phyloP scores from a whole-genome alignment of 2,113 vertebrate species.

The Leptobrachium leishanense region DNA sequence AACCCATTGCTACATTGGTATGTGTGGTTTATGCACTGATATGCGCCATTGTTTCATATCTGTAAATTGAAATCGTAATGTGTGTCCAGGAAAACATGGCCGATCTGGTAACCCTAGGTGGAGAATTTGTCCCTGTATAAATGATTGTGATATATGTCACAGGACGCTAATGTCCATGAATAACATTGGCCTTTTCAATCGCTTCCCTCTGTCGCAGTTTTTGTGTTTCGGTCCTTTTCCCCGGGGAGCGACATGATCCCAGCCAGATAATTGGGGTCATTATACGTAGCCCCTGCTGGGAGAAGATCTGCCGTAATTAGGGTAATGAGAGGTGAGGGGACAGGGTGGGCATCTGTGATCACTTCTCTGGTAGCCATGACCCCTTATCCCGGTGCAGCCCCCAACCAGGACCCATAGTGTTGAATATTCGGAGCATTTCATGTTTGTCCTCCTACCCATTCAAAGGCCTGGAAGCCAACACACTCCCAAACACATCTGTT shows the following conservation, averaged over 20 bases:
- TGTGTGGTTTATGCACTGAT: too few species aligned
- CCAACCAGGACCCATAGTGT: neutral
- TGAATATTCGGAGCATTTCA: neutral
- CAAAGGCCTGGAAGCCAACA: constrained; percentile 27
- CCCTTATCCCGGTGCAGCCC: neutral
- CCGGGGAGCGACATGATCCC: constrained; percentile 16
- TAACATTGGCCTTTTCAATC: too few species aligned
- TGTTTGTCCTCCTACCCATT: constrained; percentile 29
- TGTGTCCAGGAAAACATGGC: too few species aligned
- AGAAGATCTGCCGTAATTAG: constrained; percentile 28
- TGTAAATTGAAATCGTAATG: too few species aligned
- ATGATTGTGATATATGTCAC: too few species aligned
- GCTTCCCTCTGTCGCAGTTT: too few species aligned
- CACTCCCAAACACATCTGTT: constrained; percentile 46
- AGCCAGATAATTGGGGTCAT: constrained; percentile 13
- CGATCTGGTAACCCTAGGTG: too few species aligned
- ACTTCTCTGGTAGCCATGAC: constrained; percentile 3
- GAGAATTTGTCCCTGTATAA: too few species aligned
- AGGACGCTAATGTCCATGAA: too few species aligned
- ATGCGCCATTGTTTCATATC: too few species aligned
- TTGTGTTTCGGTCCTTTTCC: neutral
- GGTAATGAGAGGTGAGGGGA: constrained; percentile 27
- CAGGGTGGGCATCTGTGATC: constrained; percentile 31
- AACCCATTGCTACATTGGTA: too few species aligned
- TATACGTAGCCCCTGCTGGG: neutral